Percentiles rank a stretch among this genome's conserved stretches.
Conservation (phyloP, 2,113 vertebrate genomes). For the Sus scrofa region T2T-Sscrofa CM000812.6:85399001-85399500, state of each 20-base stretch:
- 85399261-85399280: background rate
- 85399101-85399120: background rate
- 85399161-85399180: background rate
- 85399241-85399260: slow-evolving; percentile 1
- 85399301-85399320: background rate
- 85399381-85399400: background rate
- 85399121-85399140: background rate
- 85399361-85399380: background rate
- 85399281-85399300: background rate
- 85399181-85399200: background rate
- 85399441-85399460: background rate
- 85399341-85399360: background rate
- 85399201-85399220: background rate
- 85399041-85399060: background rate
- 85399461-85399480: background rate
- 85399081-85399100: background rate
- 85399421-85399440: slow-evolving; percentile 10
- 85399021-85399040: no score
- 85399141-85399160: background rate
- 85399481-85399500: background rate
- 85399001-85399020: no score
- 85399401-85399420: background rate
- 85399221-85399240: background rate
- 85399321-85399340: background rate
- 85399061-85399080: background rate